A percentile compares a stretch with the other conserved stretches of the same genome.
These are phyloP conservation scores for Campoplex capitator DNA, from an alignment of 2,888 invertebrate genomes.

Conservation along the genomic window DNA sequence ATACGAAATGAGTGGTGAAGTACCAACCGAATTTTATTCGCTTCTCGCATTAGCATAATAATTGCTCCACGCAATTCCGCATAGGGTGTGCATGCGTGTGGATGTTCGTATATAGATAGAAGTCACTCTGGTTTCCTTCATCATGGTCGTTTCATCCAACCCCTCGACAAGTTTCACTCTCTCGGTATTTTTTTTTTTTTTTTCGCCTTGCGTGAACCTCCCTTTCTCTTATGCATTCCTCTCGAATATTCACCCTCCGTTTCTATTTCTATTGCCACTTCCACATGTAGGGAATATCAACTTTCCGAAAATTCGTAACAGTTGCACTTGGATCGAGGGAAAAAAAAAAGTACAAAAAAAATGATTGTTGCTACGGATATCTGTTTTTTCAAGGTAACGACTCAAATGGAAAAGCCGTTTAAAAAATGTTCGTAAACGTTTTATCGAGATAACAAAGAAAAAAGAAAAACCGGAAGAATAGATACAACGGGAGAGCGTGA, in stretches of 20 bases:
- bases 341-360: constrained; percentile 12
- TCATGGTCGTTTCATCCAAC: constrained; percentile 53
- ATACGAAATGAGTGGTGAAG: constrained; percentile 47
- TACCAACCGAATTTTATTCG: constrained; percentile 73
- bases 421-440: constrained; percentile 12
- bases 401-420: constrained; percentile 11
- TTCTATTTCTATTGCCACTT: constrained; percentile 38
- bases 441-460: constrained; percentile 29
- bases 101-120: constrained; percentile 7
- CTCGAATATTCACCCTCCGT: constrained; percentile 32
- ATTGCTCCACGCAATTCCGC: constrained; percentile 74
- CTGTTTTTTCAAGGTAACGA: constrained; percentile 12
- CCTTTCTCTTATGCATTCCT: constrained; percentile 26
- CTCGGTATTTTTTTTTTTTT: constrained; percentile 5
- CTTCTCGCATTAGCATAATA: constrained; percentile 81
- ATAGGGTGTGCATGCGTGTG: constrained; percentile 41
- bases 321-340: constrained; percentile 12
- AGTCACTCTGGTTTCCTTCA: constrained; percentile 32
- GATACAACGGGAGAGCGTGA: constrained; percentile 40
- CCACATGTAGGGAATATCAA: constrained; percentile 4
- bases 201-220: neutral
- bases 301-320: constrained; percentile 6
- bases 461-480: constrained; percentile 36
- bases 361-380: neutral
- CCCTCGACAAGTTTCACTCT: constrained; percentile 49